A percentile compares a stretch with the other conserved stretches of the same genome.
Evolutionary conservation across 1,140 invertebrate genomes (phyloP).

Genomic region (Heliconius hermathena): DNA sequence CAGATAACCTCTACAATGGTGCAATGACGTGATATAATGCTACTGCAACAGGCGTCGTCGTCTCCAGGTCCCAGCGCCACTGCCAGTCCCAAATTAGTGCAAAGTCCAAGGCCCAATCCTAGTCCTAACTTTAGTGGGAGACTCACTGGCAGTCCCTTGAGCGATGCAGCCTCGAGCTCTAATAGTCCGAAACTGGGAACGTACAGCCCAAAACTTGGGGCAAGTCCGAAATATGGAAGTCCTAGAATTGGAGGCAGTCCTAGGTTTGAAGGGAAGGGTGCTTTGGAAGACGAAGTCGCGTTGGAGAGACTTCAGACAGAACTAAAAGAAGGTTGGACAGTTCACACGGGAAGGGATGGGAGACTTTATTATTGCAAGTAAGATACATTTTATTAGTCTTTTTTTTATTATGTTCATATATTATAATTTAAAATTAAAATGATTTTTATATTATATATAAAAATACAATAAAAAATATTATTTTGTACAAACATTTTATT

Average conservation of each 20-base stretch:
- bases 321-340: constrained; percentile 86
- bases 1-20: constrained; percentile 65
- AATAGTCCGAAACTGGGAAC: constrained; percentile 50
- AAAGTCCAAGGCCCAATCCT: constrained; percentile 55
- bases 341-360: constrained; percentile 87
- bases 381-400: constrained; percentile 40
- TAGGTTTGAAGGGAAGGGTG: constrained; percentile 45
- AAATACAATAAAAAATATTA: no score
- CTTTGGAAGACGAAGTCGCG: constrained; percentile 68
- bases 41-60: constrained; percentile 74
- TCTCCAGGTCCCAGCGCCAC: constrained; percentile 75
- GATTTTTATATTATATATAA: no score
- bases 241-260: constrained; percentile 64
- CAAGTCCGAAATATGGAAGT: constrained; percentile 64
- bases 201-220: constrained; percentile 46
- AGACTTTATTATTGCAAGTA: constrained; percentile 91
- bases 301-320: constrained; percentile 81
- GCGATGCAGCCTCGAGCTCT: constrained; percentile 40
- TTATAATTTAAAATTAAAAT: no score
- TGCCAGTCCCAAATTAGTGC: constrained; percentile 66
- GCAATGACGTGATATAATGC: constrained; percentile 75
- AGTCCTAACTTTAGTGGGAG: constrained; percentile 60
- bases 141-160: constrained; percentile 55
- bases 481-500: no score
- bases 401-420: no score